Conservation (phyloP, 2,797 vertebrate genomes). For the Anabas testudineus region DNA sequence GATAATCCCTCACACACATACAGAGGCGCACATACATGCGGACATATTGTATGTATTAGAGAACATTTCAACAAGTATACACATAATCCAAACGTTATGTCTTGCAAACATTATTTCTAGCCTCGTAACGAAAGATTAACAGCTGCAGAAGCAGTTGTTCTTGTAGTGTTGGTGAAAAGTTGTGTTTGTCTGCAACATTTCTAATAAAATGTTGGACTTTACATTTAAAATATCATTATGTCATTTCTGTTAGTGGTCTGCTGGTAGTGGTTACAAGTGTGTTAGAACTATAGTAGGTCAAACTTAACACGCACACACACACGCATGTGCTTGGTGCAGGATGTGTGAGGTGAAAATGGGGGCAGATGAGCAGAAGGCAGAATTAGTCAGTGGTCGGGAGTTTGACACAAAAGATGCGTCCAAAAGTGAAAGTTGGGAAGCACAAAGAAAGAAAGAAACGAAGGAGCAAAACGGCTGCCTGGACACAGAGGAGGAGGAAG, state of each 20-base stretch:
- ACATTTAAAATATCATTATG: too few relatives aligned
- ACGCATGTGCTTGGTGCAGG: not conserved
- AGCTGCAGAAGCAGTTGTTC: not conserved
- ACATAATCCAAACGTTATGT: not conserved
- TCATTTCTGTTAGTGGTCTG: too few relatives aligned
- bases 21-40: slow-evolving; percentile 16
- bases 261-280: not conserved
- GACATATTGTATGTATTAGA: not conserved
- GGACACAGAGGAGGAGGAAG: slow-evolving; percentile 72
- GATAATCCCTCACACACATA: slow-evolving; percentile 40
- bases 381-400: slow-evolving; percentile 58
- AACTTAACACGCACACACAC: not conserved
- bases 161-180: not conserved
- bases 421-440: slow-evolving; percentile 78
- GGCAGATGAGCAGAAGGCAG: slow-evolving; percentile 83
- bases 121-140: not conserved
- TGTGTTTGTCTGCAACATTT: not conserved
- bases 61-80: slow-evolving; percentile 13
- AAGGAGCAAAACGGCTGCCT: slow-evolving; percentile 81
- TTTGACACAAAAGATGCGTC: slow-evolving; percentile 79
- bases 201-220: not conserved
- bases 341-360: slow-evolving; percentile 72
- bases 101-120: not conserved
- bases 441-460: slow-evolving; percentile 84
- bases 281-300: slow-evolving; percentile 1